Percentiles rank a stretch among this genome's conserved stretches.
Evolutionary conservation across 2,888 invertebrate genomes (phyloP).

Genomic region (Odontomyia ornata): DNA sequence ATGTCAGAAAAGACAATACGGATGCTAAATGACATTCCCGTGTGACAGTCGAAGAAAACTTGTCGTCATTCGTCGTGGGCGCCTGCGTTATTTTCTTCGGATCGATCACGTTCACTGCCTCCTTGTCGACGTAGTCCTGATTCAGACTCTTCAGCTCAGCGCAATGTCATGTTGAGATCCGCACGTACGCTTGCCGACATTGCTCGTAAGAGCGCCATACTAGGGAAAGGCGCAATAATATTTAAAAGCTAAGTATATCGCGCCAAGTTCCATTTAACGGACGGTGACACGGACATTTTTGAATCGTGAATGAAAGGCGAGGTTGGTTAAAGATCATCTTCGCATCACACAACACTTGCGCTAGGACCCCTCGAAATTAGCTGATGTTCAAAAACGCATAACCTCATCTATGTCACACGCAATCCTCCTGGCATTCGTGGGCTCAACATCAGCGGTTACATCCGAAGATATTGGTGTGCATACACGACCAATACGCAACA

Average conservation of each 20-base stretch:
- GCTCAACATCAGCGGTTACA: too few relatives aligned
- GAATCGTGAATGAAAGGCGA: slow-evolving; percentile 95
- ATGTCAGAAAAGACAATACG: too few relatives aligned
- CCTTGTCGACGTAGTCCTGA: slow-evolving; percentile 77
- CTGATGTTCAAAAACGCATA: slow-evolving; percentile 94
- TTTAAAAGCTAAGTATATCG: slow-evolving; percentile 97
- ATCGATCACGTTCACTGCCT: slow-evolving; percentile 79
- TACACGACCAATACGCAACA: slow-evolving; percentile 88
- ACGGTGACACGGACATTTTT: too few relatives aligned
- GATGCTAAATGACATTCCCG: too few relatives aligned
- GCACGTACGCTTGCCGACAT: slow-evolving; percentile 85
- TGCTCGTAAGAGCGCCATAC: slow-evolving; percentile 81
- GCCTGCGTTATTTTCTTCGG: too few relatives aligned
- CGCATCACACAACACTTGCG: slow-evolving; percentile 93
- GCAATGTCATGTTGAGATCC: slow-evolving; percentile 77
- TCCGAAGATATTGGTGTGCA: slow-evolving; percentile 88
- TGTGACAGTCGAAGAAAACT: too few relatives aligned
- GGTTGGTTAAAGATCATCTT: too few relatives aligned
- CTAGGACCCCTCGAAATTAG: slow-evolving; percentile 92
- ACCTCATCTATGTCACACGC: slow-evolving; percentile 91
- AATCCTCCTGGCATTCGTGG: slow-evolving; percentile 90
- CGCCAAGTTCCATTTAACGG: too few relatives aligned
- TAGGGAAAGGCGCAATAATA: slow-evolving; percentile 96
- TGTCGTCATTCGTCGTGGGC: too few relatives aligned
- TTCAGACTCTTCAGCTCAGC: slow-evolving; percentile 79